Evolutionary conservation across 1,140 invertebrate genomes (phyloP).

Genomic region (Hydropsyche tenuis): DNA sequence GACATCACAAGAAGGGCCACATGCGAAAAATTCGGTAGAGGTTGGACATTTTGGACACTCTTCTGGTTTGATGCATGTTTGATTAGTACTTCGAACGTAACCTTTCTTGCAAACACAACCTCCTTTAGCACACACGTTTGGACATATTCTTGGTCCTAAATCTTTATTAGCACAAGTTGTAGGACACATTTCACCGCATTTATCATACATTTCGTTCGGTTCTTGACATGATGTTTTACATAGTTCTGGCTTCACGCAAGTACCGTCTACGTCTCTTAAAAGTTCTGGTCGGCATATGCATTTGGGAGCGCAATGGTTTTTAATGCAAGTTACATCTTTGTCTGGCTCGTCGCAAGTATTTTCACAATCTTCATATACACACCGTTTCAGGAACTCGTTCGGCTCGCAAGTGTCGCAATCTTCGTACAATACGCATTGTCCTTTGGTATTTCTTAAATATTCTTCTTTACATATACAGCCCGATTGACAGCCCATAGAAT

Average conservation of each 20-base stretch:
- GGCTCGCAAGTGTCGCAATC: constrained; percentile 13
- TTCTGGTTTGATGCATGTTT: constrained; percentile 5
- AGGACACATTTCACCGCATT: constrained; percentile 13
- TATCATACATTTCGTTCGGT: neutral
- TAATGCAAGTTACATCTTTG: neutral
- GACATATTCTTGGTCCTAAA: neutral
- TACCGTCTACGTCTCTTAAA: neutral
- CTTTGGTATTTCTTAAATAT: constrained; percentile 4
- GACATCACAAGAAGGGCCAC: constrained; percentile 42
- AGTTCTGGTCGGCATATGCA: constrained; percentile 31
- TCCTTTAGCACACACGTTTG: neutral
- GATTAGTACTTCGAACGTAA: neutral
- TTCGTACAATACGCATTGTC: neutral
- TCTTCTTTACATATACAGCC: neutral
- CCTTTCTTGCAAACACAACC: constrained; percentile 6
- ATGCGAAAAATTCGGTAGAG: constrained; percentile 17
- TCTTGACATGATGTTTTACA: neutral
- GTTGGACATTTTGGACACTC: neutral
- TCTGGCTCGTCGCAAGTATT: constrained; percentile 4
- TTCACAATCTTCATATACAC: constrained; percentile 10
- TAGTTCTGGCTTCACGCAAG: neutral
- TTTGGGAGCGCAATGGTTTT: neutral
- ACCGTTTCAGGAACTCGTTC: neutral
- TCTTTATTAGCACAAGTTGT: constrained; percentile 13
- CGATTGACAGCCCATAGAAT: neutral